A percentile compares a stretch with the other conserved stretches of the same genome.
Conservation (phyloP, 2,888 invertebrate species). For the Andrena fulva region DNA sequence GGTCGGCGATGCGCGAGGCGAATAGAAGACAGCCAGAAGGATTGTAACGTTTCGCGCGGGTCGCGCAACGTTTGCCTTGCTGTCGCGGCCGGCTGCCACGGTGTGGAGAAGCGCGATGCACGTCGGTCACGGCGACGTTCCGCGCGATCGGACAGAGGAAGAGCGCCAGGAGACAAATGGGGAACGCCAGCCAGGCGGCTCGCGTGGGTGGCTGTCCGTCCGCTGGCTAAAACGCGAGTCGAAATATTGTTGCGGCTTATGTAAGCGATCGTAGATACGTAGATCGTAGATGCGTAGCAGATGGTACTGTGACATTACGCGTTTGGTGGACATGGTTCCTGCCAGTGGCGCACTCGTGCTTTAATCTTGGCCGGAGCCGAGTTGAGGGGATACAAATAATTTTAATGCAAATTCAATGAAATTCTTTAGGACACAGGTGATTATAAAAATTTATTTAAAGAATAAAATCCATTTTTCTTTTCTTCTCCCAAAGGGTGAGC, state of each 20-base stretch:
- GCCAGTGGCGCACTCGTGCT: neutral
- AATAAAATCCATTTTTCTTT: too few species aligned
- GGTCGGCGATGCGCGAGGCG: constrained; percentile 36
- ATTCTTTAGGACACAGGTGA: too few species aligned
- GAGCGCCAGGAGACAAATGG: constrained; percentile 73
- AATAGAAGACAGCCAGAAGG: constrained; percentile 46
- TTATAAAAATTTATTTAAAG: too few species aligned
- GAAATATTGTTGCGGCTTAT: constrained; percentile 61
- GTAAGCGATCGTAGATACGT: constrained; percentile 20
- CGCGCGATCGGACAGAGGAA: constrained; percentile 72
- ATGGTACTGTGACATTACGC: constrained; percentile 10
- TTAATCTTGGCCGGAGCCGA: too few species aligned
- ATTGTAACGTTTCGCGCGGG: constrained; percentile 74
- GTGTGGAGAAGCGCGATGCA: constrained; percentile 54
- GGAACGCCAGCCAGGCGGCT: constrained; percentile 66
- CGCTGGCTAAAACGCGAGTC: constrained; percentile 23
- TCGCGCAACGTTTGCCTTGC: constrained; percentile 35
- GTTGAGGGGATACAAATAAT: too few species aligned
- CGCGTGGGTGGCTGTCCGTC: constrained; percentile 72
- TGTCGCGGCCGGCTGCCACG: constrained; percentile 38
- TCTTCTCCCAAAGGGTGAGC: too few species aligned
- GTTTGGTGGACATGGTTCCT: neutral
- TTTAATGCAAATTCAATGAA: too few species aligned
- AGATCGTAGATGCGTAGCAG: constrained; percentile 18
- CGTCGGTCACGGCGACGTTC: constrained; percentile 71